A percentile compares a stretch with the other conserved stretches of the same genome.
Evolutionary conservation across 2,888 invertebrate species (phyloP).

Genomic region (Thera obeliscata): DNA sequence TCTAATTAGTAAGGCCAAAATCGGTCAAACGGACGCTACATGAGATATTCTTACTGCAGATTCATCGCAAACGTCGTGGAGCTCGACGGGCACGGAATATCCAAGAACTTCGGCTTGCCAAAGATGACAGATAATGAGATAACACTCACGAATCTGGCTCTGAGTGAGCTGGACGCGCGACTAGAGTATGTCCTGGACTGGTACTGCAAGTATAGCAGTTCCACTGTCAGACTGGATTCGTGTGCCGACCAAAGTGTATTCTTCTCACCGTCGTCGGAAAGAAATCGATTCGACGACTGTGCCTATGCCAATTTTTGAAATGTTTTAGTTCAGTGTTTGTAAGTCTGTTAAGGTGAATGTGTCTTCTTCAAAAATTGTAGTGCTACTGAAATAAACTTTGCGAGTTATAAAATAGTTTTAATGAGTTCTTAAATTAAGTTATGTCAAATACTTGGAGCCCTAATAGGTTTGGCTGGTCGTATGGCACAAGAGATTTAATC

Average conservation of each 20-base stretch:
- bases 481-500: too few relatives aligned
- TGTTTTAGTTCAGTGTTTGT: constrained; percentile 22
- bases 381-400: constrained; percentile 14
- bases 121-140: constrained; percentile 73
- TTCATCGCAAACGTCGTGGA: constrained; percentile 72
- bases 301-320: constrained; percentile 61
- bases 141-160: constrained; percentile 63
- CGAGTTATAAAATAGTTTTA: neutral
- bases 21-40: constrained; percentile 20
- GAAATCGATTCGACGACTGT: constrained; percentile 63
- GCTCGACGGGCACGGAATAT: constrained; percentile 75
- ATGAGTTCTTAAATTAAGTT: neutral
- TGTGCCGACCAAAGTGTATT: constrained; percentile 52
- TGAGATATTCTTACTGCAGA: constrained; percentile 64
- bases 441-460: too few relatives aligned
- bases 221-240: constrained; percentile 55
- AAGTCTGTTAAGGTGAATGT: constrained; percentile 6
- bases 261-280: constrained; percentile 51
- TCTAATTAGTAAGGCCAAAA: neutral
- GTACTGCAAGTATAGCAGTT: constrained; percentile 61
- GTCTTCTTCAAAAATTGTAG: constrained; percentile 13
- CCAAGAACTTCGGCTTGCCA: constrained; percentile 76
- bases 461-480: too few relatives aligned
- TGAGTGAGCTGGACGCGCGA: constrained; percentile 59
- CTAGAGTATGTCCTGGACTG: constrained; percentile 59